phyloP scores from a whole-genome alignment of 2,797 vertebrate genomes.

The Sebastes kiyomatsui region DNA sequence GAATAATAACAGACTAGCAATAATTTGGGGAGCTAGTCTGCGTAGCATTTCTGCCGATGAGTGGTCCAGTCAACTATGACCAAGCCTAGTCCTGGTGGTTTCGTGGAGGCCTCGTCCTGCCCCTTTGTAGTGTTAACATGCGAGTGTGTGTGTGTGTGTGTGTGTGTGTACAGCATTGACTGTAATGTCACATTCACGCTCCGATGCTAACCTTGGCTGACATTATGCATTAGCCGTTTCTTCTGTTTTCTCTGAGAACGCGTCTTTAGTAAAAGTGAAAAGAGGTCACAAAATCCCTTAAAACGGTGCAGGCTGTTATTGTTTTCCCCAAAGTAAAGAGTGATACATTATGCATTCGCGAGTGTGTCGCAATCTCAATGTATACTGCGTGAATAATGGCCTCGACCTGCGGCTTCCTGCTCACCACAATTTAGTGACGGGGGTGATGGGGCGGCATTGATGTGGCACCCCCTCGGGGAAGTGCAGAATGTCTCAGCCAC shows the following conservation, averaged over 20 bases:
- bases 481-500: constrained; percentile 51
- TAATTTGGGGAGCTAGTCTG: background rate
- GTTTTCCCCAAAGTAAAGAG: constrained; percentile 10
- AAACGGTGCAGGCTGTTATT: background rate
- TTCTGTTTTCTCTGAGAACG: constrained; percentile 51
- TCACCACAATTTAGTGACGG: constrained; percentile 45
- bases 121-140: constrained; percentile 15
- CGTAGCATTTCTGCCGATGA: background rate
- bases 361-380: constrained; percentile 32
- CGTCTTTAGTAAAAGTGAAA: constrained; percentile 25
- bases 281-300: constrained; percentile 34
- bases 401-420: constrained; percentile 35
- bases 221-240: constrained; percentile 67
- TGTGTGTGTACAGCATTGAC: constrained; percentile 34
- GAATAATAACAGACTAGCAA: background rate
- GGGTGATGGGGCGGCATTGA: constrained; percentile 57
- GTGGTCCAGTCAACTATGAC: background rate
- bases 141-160: background rate
- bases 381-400: constrained; percentile 60
- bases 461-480: constrained; percentile 37
- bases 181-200: constrained; percentile 61
- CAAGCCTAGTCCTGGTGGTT: background rate
- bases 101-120: background rate
- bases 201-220: constrained; percentile 64
- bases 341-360: constrained; percentile 37